Conservation (phyloP, 2,797 vertebrate genomes). For the Myotis pilosus region DNA sequence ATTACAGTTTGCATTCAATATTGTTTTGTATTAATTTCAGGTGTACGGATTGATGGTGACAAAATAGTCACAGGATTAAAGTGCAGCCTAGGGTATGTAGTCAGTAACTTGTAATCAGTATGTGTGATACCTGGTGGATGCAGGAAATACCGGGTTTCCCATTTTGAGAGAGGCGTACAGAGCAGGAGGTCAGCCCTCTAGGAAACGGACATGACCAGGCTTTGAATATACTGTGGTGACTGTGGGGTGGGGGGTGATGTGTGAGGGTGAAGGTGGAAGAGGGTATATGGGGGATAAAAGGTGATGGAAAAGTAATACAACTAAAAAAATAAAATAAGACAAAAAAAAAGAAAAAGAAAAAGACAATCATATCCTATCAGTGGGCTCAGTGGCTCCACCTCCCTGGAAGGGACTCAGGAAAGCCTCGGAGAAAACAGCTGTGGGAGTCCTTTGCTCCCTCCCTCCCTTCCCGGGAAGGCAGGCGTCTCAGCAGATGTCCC, state of each 20-base stretch:
- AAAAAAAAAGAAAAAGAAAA: no score
- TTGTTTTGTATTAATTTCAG: background rate
- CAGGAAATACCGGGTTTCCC: background rate
- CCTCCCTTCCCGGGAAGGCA: background rate
- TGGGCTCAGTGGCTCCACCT: rapidly evolving
- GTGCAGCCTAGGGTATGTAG: background rate
- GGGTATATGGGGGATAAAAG: no score
- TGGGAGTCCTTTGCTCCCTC: background rate
- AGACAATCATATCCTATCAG: rapidly evolving
- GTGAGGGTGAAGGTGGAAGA: no score
- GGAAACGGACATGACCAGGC: background rate
- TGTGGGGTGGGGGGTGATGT: no score
- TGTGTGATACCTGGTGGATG: background rate
- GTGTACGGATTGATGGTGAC: no score
- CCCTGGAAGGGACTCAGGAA: background rate
- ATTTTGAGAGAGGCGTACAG: background rate
- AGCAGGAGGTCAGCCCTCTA: no score
- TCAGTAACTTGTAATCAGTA: background rate
- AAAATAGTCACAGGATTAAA: background rate
- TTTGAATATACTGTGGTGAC: background rate
- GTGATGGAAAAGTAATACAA: no score
- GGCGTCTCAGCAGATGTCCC: rapidly evolving
- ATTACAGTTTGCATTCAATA: background rate
- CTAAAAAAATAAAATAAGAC: no score
- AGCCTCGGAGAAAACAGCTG: rapidly evolving